Base-by-base conservation (phyloP, 2,797 vertebrate species). In the Astyanax mexicanus region DNA sequence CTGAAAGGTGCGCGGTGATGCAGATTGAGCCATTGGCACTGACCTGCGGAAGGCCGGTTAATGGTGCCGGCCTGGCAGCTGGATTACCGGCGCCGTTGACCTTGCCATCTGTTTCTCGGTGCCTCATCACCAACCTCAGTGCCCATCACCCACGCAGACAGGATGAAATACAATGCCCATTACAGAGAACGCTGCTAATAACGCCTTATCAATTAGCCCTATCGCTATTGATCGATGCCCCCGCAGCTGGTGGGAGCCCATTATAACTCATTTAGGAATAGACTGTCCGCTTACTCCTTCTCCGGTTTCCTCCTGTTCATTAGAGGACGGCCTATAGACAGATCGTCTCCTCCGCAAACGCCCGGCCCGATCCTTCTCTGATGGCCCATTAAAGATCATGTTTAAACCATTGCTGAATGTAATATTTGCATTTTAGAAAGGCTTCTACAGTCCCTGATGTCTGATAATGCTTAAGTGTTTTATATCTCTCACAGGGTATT, bases 191-290 rank as follows among this genome's bases (percentile, higher is more conserved):
- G 85, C 89, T 83, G 90, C 92, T 91, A 92, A 93, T 93, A 93
- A 92, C 89, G 89, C 88, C 88, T 93, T 91, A 93, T 94, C 93
- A 93, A 93, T 94, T 93, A 92, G 91, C 87, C 90, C 88, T 74
- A 90, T 90, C 85, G 89, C 89, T 86, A 88, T 85, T 92, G 93
- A 94, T 93, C 90, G 87, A 93, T 92, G 91, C 86, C 80, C 87
- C 87, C 86, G 89, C 91, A 94, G 93, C 92, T 93, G 91, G 89
- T 90, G 81, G 77, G 83, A 84, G 86, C 83, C 89, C 86, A 91
- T 92, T 91, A 87, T 38, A 73, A 54, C 88, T 89, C 90, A 89
- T 92, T 92, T 88, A 89, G 87, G 86, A 85, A 84, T 84, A 81
- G 86, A 86, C 83, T 83, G 88, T 84, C 86, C 85, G 82, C 81